phyloP scores from a whole-genome alignment of 2,888 invertebrate species.

The Entomobrya multifasciata region DNA sequence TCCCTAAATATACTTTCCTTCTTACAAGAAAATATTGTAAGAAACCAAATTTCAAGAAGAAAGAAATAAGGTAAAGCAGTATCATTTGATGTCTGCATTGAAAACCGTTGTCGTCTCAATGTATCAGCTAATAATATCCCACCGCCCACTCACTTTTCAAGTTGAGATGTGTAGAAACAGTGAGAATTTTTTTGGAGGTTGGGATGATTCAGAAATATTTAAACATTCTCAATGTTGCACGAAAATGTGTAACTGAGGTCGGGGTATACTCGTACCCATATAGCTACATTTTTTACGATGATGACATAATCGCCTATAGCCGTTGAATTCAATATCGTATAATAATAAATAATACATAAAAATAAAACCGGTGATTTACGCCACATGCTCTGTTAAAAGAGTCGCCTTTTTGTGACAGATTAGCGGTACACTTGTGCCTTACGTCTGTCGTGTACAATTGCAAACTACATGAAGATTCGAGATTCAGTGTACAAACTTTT shows the following conservation, averaged over 20 bases:
- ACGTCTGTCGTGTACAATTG: constrained; percentile 37
- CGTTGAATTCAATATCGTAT: background rate
- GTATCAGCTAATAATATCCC: constrained; percentile 51
- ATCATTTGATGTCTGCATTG: no score
- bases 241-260: constrained; percentile 60
- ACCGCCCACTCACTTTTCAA: constrained; percentile 58
- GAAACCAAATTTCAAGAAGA: no score
- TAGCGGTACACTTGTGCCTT: constrained; percentile 64
- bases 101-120: no score
- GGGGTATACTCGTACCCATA: constrained; percentile 56
- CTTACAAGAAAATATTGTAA: no score
- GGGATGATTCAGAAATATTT: constrained; percentile 59
- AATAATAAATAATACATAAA: constrained; percentile 39
- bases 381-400: constrained; percentile 41
- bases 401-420: constrained; percentile 59
- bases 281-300: constrained; percentile 35
- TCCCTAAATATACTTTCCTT: constrained; percentile 21
- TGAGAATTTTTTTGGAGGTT: constrained; percentile 24
- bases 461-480: no score
- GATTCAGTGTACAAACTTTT: no score
- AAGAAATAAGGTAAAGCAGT: no score
- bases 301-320: constrained; percentile 63
- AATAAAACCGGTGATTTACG: constrained; percentile 1
- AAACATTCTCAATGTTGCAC: constrained; percentile 55
- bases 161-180: constrained; percentile 12